phyloP scores from a whole-genome alignment of 2,797 vertebrate species.

The Taeniopygia guttata region DNA sequence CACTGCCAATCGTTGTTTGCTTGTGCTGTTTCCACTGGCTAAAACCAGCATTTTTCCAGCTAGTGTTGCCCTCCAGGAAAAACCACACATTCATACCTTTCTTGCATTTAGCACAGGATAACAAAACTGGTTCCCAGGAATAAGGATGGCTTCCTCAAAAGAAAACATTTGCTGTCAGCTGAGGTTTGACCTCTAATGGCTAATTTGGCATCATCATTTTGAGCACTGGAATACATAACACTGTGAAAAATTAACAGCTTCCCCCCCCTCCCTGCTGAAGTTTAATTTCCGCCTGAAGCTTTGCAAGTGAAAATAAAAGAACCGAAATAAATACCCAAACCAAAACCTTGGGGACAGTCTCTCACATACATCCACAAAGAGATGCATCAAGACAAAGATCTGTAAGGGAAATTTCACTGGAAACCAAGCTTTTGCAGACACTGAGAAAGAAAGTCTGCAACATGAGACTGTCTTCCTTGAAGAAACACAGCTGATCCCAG shows the following conservation, averaged over 20 bases:
- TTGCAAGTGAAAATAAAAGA: slow-evolving; percentile 18
- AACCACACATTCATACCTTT: slow-evolving; percentile 38
- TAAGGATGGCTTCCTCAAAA: slow-evolving; percentile 36
- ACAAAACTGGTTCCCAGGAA: slow-evolving; percentile 48
- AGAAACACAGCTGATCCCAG: slow-evolving; percentile 63
- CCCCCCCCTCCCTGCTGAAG: not conserved
- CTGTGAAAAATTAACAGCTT: slow-evolving; percentile 7
- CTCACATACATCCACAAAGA: not conserved
- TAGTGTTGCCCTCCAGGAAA: slow-evolving; percentile 46
- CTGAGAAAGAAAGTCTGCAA: slow-evolving; percentile 37
- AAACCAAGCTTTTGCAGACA: slow-evolving; percentile 23
- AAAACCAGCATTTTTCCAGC: slow-evolving; percentile 41
- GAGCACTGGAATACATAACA: not conserved
- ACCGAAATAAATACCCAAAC: slow-evolving; percentile 3
- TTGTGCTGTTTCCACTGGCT: slow-evolving; percentile 53
- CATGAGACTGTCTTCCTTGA: slow-evolving; percentile 29
- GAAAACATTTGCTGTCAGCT: slow-evolving; percentile 48
- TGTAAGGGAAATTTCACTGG: slow-evolving; percentile 23
- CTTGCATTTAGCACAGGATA: not conserved
- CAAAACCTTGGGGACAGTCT: not conserved
- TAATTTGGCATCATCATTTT: slow-evolving; percentile 36
- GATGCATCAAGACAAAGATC: slow-evolving; percentile 16
- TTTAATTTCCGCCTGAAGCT: not conserved
- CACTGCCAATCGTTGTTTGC: slow-evolving; percentile 41
- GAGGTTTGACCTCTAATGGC: slow-evolving; percentile 45